Evolutionary conservation across 2,888 invertebrate genomes (phyloP).

Genomic region (Apocheima hispidaria): DNA sequence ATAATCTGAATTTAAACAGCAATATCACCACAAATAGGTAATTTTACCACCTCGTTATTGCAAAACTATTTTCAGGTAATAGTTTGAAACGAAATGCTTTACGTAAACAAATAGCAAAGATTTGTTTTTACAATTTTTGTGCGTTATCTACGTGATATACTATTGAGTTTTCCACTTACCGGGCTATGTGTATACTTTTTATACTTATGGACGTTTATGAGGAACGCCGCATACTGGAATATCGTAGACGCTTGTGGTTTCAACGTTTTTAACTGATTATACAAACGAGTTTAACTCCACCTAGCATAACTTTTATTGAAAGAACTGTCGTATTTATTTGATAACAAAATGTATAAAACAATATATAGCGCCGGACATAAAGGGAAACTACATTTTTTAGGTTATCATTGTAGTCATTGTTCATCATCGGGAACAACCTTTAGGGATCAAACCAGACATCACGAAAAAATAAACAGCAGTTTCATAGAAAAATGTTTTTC

Average conservation of each 20-base stretch:
- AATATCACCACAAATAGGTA: background rate
- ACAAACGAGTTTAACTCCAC: too few relatives aligned
- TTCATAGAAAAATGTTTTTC: too few relatives aligned
- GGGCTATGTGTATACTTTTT: conserved; percentile 16
- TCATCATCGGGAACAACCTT: too few relatives aligned
- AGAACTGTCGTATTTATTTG: too few relatives aligned
- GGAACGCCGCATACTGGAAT: conserved; percentile 31
- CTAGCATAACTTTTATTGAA: too few relatives aligned
- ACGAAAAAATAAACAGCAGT: too few relatives aligned
- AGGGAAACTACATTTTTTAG: too few relatives aligned
- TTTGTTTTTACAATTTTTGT: conserved; percentile 12
- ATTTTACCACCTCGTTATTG: background rate
- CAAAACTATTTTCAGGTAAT: background rate
- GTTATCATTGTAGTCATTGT: too few relatives aligned
- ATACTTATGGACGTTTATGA: conserved; percentile 39
- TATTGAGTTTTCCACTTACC: conserved; percentile 36
- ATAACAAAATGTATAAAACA: too few relatives aligned
- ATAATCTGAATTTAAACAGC: too few relatives aligned
- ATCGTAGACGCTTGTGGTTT: conserved; percentile 11
- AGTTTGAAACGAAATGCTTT: conserved; percentile 8
- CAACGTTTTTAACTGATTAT: background rate
- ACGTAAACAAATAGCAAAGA: conserved; percentile 13
- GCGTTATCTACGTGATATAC: conserved; percentile 18
- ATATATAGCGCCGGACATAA: too few relatives aligned
- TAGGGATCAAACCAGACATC: too few relatives aligned